Conservation (phyloP, 2,797 vertebrate species). For the Neosalanx taihuensis region DNA sequence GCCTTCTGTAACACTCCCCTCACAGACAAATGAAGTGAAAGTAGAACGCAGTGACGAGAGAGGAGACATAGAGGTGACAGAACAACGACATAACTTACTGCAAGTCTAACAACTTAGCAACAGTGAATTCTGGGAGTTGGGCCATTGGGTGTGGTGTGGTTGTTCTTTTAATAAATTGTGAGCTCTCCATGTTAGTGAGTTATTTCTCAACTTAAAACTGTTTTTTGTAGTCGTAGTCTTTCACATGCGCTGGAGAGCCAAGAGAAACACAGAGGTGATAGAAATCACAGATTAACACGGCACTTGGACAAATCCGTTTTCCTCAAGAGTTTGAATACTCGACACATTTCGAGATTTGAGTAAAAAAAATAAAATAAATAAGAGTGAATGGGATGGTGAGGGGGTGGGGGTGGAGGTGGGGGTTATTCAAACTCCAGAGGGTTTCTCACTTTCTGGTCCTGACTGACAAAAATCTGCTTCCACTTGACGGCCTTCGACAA, state of each 20-base stretch:
- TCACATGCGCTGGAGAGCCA: conserved; percentile 45
- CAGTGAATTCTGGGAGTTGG: background rate
- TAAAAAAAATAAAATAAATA: too few species aligned
- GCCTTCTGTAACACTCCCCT: background rate
- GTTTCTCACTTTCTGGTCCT: too few species aligned
- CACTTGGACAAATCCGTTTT: conserved; percentile 44
- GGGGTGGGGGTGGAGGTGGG: too few species aligned
- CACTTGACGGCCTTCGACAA: background rate
- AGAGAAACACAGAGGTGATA: conserved; percentile 56
- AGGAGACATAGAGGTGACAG: background rate
- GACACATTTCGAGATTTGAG: too few species aligned
- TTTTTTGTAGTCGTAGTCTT: conserved; percentile 21
- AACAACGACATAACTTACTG: background rate
- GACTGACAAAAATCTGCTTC: too few species aligned
- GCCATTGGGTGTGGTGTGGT: conserved; percentile 1
- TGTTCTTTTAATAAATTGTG: conserved; percentile 4
- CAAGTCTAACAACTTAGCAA: conserved; percentile 1
- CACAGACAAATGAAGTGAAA: conserved; percentile 21
- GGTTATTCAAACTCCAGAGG: too few species aligned
- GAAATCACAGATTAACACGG: conserved; percentile 49
- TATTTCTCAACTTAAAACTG: conserved; percentile 13
- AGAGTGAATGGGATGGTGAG: too few species aligned
- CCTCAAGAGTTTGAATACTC: conserved; percentile 15
- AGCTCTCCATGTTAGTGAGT: conserved; percentile 12
- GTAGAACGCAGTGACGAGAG: background rate